phyloP scores from a whole-genome alignment of 2,113 vertebrate genomes.

The Sinocyclocheilus anophthalmus region DNA sequence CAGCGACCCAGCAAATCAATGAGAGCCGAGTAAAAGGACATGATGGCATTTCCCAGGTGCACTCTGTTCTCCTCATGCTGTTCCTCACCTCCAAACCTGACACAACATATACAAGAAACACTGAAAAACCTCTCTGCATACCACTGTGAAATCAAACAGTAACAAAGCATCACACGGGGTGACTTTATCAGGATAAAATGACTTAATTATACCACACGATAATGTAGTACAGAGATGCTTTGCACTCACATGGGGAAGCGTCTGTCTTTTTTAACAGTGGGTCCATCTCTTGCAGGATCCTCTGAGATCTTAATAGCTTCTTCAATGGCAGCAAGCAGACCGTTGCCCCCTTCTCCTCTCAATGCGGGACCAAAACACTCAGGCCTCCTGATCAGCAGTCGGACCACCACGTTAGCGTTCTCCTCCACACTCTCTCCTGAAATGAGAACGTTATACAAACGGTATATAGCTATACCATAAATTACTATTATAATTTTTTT shows the following conservation, averaged over 20 bases:
- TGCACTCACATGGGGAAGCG: slow-evolving; percentile 78
- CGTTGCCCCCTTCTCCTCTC: slow-evolving; percentile 88
- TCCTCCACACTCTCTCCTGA: slow-evolving; percentile 91
- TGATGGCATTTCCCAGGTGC: slow-evolving; percentile 74
- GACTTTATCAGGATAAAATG: background rate
- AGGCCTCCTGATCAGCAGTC: slow-evolving; percentile 89
- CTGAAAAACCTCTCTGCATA: background rate
- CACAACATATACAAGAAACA: slow-evolving; percentile 12
- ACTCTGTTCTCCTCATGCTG: slow-evolving; percentile 85
- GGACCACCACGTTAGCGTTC: slow-evolving; percentile 91
- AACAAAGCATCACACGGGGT: no score
- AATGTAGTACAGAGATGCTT: background rate
- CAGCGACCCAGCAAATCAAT: slow-evolving; percentile 93
- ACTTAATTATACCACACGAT: background rate
- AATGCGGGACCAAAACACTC: slow-evolving; percentile 92
- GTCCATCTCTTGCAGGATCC: slow-evolving; percentile 89
- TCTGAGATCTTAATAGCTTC: slow-evolving; percentile 93
- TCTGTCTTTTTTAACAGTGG: slow-evolving; percentile 87
- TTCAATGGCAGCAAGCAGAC: slow-evolving; percentile 87
- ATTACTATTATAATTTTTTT: no score
- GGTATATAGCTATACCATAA: no score
- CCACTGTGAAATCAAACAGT: background rate
- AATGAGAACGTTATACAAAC: background rate
- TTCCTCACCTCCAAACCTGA: slow-evolving; percentile 88
- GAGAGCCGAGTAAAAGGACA: slow-evolving; percentile 92